phyloP scores from a whole-genome alignment of 2,888 invertebrate genomes.

The Trypoxylon attenuatum region DNA sequence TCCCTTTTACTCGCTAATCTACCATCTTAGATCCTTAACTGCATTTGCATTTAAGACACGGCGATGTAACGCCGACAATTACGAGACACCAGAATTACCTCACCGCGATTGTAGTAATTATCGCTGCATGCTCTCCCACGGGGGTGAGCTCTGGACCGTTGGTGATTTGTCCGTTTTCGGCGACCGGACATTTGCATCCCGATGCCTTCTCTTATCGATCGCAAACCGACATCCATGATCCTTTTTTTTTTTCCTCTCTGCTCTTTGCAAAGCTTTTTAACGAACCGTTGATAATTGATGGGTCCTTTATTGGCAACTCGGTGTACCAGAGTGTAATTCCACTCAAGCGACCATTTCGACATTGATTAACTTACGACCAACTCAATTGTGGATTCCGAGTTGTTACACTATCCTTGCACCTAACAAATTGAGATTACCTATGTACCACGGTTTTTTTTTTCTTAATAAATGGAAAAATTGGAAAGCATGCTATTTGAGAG shows the following conservation, averaged over 20 bases:
- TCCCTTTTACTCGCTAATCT: neutral
- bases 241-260: neutral
- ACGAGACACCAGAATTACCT: constrained; percentile 57
- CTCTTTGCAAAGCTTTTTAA: neutral
- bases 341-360: no score
- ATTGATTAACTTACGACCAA: no score
- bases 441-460: no score
- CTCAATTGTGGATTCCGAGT: no score
- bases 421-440: no score
- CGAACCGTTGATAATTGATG: neutral
- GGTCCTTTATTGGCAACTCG: no score
- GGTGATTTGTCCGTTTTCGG: constrained; percentile 58
- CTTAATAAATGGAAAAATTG: no score
- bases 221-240: no score
- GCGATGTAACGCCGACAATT: constrained; percentile 55
- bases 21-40: constrained; percentile 54
- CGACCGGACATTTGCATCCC: constrained; percentile 48
- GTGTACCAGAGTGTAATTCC: no score
- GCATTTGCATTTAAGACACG: constrained; percentile 55
- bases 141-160: constrained; percentile 11
- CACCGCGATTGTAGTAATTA: constrained; percentile 55
- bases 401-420: no score
- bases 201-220: constrained; percentile 2
- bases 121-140: constrained; percentile 35
- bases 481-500: neutral